Conservation (phyloP, 2,888 invertebrate species). For the Phytoseiulus persimilis region DNA sequence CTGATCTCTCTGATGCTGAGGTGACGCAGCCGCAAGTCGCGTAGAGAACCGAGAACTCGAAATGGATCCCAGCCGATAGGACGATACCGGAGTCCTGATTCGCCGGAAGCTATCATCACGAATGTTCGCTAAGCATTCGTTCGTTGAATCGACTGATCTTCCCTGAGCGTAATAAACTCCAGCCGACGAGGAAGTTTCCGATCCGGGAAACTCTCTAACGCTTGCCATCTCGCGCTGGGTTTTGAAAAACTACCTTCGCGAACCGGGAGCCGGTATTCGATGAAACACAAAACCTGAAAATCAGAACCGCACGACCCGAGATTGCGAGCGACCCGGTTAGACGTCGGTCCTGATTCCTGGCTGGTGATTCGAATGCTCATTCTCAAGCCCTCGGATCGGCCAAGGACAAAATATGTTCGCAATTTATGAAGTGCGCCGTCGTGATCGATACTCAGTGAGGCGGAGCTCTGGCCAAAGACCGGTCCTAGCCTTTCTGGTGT, state of each 20-base stretch:
- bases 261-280: no score
- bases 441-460: not conserved
- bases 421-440: not conserved
- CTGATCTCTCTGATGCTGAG: not conserved
- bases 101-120: not conserved
- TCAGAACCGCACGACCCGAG: no score
- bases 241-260: no score
- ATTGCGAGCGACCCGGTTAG: not conserved
- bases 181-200: not conserved
- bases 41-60: not conserved
- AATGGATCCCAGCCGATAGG: not conserved
- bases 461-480: not conserved
- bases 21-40: not conserved
- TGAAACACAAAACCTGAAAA: no score
- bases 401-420: conserved; percentile 5
- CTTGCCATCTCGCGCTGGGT: no score
- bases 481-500: not conserved
- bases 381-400: not conserved
- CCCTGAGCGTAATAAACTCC: not conserved
- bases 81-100: not conserved
- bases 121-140: not conserved
- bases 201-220: no score
- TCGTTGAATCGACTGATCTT: not conserved
- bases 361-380: not conserved
- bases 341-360: not conserved